A percentile compares a stretch with the other conserved stretches of the same genome.
These are phyloP conservation scores for Alethe castanea DNA, from an alignment of 2,113 vertebrate species.

Conservation along the genomic window DNA sequence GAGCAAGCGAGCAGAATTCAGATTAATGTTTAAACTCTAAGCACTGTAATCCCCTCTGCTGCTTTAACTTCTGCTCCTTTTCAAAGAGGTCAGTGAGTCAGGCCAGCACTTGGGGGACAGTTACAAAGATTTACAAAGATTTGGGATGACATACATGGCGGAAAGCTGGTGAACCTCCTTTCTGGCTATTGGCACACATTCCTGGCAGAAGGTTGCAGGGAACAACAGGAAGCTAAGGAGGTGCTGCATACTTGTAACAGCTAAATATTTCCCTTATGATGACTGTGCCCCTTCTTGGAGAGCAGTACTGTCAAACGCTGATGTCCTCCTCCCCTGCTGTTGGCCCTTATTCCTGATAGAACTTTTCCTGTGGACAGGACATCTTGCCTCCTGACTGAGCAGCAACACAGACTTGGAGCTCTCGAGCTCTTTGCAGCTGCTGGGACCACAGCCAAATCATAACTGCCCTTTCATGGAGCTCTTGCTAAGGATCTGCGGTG, in stretches of 20 bases:
- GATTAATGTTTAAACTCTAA: neutral
- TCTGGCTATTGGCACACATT: neutral
- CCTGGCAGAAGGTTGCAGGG: neutral
- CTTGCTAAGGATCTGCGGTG: neutral
- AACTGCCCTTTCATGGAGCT: neutral
- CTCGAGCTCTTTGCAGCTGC: neutral
- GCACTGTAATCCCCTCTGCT: neutral
- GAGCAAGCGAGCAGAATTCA: neutral
- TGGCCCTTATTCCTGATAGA: neutral
- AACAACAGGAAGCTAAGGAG: neutral
- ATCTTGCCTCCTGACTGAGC: neutral
- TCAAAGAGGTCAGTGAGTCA: conserved; percentile 60
- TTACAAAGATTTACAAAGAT: neutral
- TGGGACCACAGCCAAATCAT: neutral
- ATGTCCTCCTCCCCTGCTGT: neutral
- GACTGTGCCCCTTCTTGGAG: neutral
- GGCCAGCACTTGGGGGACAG: neutral
- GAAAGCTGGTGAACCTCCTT: neutral
- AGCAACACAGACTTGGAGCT: neutral
- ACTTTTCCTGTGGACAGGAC: neutral
- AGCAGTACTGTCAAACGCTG: neutral
- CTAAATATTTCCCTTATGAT: neutral
- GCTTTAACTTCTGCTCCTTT: neutral
- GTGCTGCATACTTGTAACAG: neutral
- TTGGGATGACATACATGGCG: no score